Evolutionary conservation across 2,888 invertebrate species (phyloP).

Genomic region (Cheilosia scutellata): DNA sequence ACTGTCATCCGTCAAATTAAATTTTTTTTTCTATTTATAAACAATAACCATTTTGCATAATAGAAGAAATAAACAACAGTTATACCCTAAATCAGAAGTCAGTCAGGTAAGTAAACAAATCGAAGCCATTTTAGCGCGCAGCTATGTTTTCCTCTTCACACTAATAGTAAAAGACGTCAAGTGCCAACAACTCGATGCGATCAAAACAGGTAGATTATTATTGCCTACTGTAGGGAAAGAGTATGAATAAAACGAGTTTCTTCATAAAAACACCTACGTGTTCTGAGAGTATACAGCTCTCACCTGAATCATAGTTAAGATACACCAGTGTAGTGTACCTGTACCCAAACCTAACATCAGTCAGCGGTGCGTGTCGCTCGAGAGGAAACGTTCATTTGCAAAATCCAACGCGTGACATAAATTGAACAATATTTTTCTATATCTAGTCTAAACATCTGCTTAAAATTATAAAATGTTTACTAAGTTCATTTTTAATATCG

Average conservation of each 20-base stretch:
- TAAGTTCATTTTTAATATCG: not conserved
- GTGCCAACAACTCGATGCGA: constrained; percentile 28
- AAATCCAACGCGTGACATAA: not conserved
- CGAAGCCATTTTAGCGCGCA: constrained; percentile 6
- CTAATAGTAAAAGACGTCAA: constrained; percentile 40
- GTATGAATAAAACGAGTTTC: constrained; percentile 57
- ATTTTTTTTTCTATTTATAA: no score
- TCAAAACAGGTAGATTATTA: constrained; percentile 59
- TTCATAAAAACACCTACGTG: constrained; percentile 38
- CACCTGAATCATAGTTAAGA: constrained; percentile 43
- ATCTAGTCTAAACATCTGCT: not conserved
- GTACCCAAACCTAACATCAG: constrained; percentile 17
- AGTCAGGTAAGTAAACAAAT: constrained; percentile 37
- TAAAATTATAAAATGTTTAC: not conserved
- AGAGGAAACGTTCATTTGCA: constrained; percentile 26
- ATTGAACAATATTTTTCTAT: no score
- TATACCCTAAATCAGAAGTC: not conserved
- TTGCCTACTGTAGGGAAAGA: constrained; percentile 1
- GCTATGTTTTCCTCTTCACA: constrained; percentile 30
- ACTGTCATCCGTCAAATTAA: no score
- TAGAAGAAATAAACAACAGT: not conserved
- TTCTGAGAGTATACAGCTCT: constrained; percentile 21
- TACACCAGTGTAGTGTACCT: constrained; percentile 19
- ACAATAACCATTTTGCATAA: not conserved
- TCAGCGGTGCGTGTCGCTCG: constrained; percentile 38